Evolutionary conservation across 2,113 vertebrate species (phyloP), one percentile per base, ranked within the genome.

Genomic region (Phodopus roborovskii): DNA sequence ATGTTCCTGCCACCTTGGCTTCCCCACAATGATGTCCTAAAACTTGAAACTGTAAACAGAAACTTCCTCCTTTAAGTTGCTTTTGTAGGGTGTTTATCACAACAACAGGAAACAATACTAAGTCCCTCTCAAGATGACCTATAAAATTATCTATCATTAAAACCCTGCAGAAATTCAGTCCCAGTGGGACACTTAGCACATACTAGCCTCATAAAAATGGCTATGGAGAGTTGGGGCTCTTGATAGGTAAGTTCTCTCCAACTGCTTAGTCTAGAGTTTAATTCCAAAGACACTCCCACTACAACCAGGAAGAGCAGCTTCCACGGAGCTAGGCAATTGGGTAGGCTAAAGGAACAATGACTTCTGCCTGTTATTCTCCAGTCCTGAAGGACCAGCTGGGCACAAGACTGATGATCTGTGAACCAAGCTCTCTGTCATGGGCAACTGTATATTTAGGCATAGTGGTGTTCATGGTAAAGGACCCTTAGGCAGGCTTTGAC

Each of bases 371-470:
- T 91, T 56, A 79, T 93, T 96, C 86, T n/a, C 81, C 45, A 50
- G 85, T 97, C 98, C 98, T 97, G 97, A 96, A 98, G 97, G 94
- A 98, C 97, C 98, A 98, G 96, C 96, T 91, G 92, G 95, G 97
- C 97, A 95, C 90, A 94, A 33, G 95, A 53, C 87, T 97, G 86
- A 88, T 68, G 26, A 24, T 68, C 48, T 33, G 42, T 91, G 81
- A 58, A 75, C 62, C 42, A 33, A 75, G 79, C 42, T 71, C 36
- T 8, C 50, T 33, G 33, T 26, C 10, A n/a, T 42, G 70, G 66
- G 77, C 17, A 2, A 4, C 11, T 78, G 39, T 79, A 88, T 89
- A 73, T 33, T 36, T 19, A 42, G 85, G 60, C 53, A 36, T 26
- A 4, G 7, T 28, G 81, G 19, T 9, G 48, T 73, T 62, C 42